A percentile compares a stretch with the other conserved stretches of the same genome.
These are phyloP conservation scores for Carapus acus DNA, from an alignment of 2,797 vertebrate species.

Conservation along the genomic window DNA sequence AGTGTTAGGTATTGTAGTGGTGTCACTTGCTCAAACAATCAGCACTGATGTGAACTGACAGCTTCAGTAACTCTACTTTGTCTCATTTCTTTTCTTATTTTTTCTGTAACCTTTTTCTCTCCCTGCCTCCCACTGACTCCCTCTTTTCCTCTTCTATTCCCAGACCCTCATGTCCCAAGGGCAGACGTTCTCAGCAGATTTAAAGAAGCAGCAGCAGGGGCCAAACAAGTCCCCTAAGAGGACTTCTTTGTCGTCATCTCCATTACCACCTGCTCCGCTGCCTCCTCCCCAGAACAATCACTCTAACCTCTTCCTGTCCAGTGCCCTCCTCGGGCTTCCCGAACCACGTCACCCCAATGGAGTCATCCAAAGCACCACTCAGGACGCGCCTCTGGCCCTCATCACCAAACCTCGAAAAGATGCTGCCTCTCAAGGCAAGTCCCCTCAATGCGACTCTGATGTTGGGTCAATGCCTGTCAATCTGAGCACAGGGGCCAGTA, in stretches of 20 bases:
- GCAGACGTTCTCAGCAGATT: slow-evolving; percentile 83
- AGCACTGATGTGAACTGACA: slow-evolving; percentile 71
- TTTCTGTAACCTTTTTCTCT: slow-evolving; percentile 53
- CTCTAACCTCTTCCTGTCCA: slow-evolving; percentile 90
- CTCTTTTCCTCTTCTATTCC: slow-evolving; percentile 46
- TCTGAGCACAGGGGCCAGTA: slow-evolving; percentile 85
- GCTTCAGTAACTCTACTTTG: slow-evolving; percentile 69
- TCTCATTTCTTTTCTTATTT: slow-evolving; percentile 58
- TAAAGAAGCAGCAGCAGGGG: slow-evolving; percentile 85
- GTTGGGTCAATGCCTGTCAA: slow-evolving; percentile 80
- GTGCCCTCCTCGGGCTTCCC: slow-evolving; percentile 88
- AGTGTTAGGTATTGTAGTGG: slow-evolving; percentile 65
- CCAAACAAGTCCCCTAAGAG: slow-evolving; percentile 86
- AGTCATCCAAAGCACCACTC: slow-evolving; percentile 93
- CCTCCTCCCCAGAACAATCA: slow-evolving; percentile 78
- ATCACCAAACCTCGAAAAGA: slow-evolving; percentile 88
- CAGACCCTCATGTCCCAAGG: slow-evolving; percentile 82
- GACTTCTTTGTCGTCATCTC: slow-evolving; percentile 72
- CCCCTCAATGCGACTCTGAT: slow-evolving; percentile 69
- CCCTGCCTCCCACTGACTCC: slow-evolving; percentile 28
- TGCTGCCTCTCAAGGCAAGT: slow-evolving; percentile 72
- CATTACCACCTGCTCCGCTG: slow-evolving; percentile 77
- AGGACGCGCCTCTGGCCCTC: slow-evolving; percentile 94
- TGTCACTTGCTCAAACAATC: slow-evolving; percentile 71
- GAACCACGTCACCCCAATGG: slow-evolving; percentile 87